A percentile compares a stretch with the other conserved stretches of the same genome.
Conservation (phyloP, 1,140 invertebrate species). For the Plutomurus gul region DNA sequence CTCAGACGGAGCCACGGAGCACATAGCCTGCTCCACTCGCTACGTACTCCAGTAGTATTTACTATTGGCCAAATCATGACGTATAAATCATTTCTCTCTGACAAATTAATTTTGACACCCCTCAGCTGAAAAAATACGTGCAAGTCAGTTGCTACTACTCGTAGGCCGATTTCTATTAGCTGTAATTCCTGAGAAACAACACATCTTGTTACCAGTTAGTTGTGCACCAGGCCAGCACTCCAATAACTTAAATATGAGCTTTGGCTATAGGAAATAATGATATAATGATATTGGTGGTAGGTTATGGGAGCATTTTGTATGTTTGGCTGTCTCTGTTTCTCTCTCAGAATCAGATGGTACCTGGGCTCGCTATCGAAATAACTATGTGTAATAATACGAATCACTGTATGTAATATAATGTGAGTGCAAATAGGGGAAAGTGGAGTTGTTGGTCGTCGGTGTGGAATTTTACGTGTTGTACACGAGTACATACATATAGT, state of each 20-base stretch:
- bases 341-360: background rate
- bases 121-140: slow-evolving; percentile 42
- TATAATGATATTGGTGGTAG: background rate
- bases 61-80: slow-evolving; percentile 46
- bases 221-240: background rate
- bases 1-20: no score
- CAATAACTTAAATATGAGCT: background rate
- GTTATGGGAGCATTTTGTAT: background rate
- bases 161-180: background rate
- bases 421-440: background rate
- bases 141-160: background rate
- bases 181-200: slow-evolving; percentile 31
- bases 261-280: background rate
- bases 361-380: no score
- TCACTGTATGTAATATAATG: background rate
- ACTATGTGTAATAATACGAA: background rate
- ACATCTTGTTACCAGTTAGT: background rate
- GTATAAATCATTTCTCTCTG: slow-evolving; percentile 46
- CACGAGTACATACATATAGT: background rate
- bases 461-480: background rate
- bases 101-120: slow-evolving; percentile 50
- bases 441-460: slow-evolving; percentile 5
- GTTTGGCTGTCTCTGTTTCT: background rate
- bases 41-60: background rate
- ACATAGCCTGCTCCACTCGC: no score